These are phyloP conservation scores for Drosophila watanabei DNA, from an alignment of 1,140 invertebrate genomes.

Conservation along the genomic window DNA sequence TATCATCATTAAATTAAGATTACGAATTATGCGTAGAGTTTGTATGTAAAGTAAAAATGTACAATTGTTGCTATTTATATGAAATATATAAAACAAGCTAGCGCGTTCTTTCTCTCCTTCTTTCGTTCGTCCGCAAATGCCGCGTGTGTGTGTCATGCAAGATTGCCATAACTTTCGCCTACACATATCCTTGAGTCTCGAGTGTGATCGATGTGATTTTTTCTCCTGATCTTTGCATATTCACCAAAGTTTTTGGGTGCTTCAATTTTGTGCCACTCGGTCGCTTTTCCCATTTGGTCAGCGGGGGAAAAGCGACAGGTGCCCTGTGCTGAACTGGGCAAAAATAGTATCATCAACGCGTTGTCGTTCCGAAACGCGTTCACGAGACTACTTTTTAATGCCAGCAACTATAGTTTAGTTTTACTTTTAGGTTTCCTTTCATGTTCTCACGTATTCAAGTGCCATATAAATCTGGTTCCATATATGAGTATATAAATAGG, in stretches of 20 bases:
- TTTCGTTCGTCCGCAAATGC: slow-evolving; percentile 25
- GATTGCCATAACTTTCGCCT: slow-evolving; percentile 76
- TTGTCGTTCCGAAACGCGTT: slow-evolving; percentile 51
- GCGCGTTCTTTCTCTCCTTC: slow-evolving; percentile 60
- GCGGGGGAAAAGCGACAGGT: slow-evolving; percentile 65
- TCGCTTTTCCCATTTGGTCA: slow-evolving; percentile 67
- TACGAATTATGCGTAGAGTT: slow-evolving; percentile 57
- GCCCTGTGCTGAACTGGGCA: slow-evolving; percentile 40
- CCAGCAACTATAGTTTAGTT: slow-evolving; percentile 28
- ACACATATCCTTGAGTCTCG: slow-evolving; percentile 34
- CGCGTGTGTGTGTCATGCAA: slow-evolving; percentile 48
- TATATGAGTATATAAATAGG: slow-evolving; percentile 71
- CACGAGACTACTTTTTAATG: slow-evolving; percentile 62
- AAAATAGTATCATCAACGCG: slow-evolving; percentile 60
- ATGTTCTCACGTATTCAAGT: slow-evolving; percentile 56
- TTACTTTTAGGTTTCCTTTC: slow-evolving; percentile 38
- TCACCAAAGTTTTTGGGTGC: slow-evolving; percentile 54
- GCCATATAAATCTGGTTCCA: slow-evolving; percentile 64
- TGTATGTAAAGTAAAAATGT: slow-evolving; percentile 74
- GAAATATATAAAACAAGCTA: slow-evolving; percentile 77
- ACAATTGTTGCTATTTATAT: slow-evolving; percentile 78
- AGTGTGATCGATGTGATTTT: slow-evolving; percentile 20
- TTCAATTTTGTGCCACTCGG: slow-evolving; percentile 41
- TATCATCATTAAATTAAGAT: slow-evolving; percentile 70
- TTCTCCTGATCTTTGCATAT: slow-evolving; percentile 49